These are phyloP conservation scores for Tamias sibiricus DNA, from an alignment of 2,113 vertebrate species.

Conservation along the genomic window DNA sequence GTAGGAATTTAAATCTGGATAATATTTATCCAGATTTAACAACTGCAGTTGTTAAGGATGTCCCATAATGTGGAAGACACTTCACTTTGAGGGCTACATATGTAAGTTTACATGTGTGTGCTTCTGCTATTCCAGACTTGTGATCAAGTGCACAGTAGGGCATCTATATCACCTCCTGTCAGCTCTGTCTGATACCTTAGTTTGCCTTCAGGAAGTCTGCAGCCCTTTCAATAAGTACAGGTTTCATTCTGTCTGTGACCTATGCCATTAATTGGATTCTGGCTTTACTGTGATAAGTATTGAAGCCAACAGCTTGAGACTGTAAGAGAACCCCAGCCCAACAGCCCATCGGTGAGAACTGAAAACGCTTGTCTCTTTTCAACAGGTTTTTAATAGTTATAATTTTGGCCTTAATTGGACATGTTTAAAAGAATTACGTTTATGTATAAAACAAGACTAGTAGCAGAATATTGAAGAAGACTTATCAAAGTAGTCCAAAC, in stretches of 20 bases:
- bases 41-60: not conserved
- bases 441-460: not conserved
- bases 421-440: not conserved
- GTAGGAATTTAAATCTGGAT: not conserved
- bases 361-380: not conserved
- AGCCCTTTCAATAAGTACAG: not conserved
- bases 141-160: not conserved
- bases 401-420: not conserved
- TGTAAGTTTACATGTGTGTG: not conserved
- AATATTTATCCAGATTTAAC: not conserved
- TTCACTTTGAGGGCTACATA: not conserved
- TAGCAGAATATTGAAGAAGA: not conserved
- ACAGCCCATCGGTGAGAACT: not conserved
- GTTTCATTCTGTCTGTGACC: not conserved
- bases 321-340: not conserved
- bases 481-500: not conserved
- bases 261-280: not conserved
- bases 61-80: not conserved
- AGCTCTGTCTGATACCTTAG: not conserved
- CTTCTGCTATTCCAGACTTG: fast-evolving
- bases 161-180: not conserved
- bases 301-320: not conserved
- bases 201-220: not conserved
- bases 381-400: not conserved
- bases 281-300: not conserved